Conservation (phyloP, 2,113 vertebrate genomes). For the Hystrix brachyura region DNA sequence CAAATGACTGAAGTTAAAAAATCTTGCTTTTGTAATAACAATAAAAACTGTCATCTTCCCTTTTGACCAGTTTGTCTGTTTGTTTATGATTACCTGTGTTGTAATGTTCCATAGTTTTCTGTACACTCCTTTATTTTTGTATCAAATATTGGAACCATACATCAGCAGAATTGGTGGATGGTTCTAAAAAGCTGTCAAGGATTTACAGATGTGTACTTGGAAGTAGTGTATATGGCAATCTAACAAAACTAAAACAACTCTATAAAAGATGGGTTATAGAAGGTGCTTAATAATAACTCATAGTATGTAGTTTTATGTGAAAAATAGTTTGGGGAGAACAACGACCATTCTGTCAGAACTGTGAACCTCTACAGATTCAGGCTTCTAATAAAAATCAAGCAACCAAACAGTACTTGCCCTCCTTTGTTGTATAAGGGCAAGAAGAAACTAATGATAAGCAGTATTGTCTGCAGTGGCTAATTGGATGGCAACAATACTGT, state of each 20-base stretch:
- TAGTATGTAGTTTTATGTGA: slow-evolving; percentile 12
- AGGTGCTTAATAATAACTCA: neutral
- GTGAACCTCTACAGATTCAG: neutral
- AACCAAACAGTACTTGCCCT: slow-evolving; percentile 11
- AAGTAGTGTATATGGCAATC: neutral
- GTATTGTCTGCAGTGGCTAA: neutral
- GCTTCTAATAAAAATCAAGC: slow-evolving; percentile 55
- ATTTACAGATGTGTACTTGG: neutral
- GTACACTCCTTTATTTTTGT: slow-evolving; percentile 20
- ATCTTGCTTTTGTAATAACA: slow-evolving; percentile 83
- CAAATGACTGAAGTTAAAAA: slow-evolving; percentile 79
- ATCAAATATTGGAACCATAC: neutral
- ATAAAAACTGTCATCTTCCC: slow-evolving; percentile 83
- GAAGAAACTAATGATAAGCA: slow-evolving; percentile 3
- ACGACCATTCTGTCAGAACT: neutral
- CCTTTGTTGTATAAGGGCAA: slow-evolving; percentile 16
- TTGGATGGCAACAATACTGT: neutral
- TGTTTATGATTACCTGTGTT: slow-evolving; percentile 62
- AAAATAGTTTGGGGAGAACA: neutral
- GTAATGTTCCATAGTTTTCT: neutral
- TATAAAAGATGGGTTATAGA: neutral
- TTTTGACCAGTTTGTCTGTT: slow-evolving; percentile 78
- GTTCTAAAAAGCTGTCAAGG: neutral
- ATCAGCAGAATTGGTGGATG: neutral
- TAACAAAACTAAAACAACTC: neutral